These are phyloP conservation scores for Lasius fuliginosus DNA, from an alignment of 2,888 invertebrate species.

Conservation along the genomic window DNA sequence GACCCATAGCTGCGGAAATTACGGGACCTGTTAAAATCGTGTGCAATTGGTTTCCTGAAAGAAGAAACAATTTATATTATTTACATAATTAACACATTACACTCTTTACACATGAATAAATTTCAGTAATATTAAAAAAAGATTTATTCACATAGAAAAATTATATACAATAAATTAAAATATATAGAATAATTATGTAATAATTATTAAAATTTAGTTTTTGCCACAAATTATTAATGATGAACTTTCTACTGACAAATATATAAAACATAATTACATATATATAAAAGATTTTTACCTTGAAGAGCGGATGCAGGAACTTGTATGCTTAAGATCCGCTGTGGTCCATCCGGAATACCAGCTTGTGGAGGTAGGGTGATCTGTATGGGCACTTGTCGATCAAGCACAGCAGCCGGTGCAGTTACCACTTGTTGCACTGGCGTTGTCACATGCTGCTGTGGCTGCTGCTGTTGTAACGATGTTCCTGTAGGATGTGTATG, in stretches of 20 bases:
- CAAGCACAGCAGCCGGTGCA: constrained; percentile 86
- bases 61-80: constrained; percentile 1
- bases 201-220: not conserved
- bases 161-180: not conserved
- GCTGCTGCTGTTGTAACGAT: constrained; percentile 63
- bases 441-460: constrained; percentile 77
- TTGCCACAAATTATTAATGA: not conserved
- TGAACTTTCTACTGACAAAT: not conserved
- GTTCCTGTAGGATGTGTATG: constrained; percentile 68
- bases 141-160: not conserved
- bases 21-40: constrained; percentile 94
- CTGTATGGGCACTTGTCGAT: constrained; percentile 88
- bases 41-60: constrained; percentile 88
- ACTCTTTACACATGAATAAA: not conserved
- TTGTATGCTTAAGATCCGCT: constrained; percentile 94
- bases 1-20: constrained; percentile 95
- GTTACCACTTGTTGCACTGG: constrained; percentile 83
- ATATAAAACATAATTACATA: not conserved
- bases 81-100: not conserved
- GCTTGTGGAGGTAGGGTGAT: constrained; percentile 94
- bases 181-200: not conserved
- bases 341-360: constrained; percentile 90
- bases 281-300: constrained; percentile 86
- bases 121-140: not conserved
- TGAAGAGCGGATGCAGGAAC: constrained; percentile 95